Percentiles rank a stretch among this genome's conserved stretches.
Conservation (phyloP, 2,888 invertebrate genomes). For the Digitonthophagus gazella region DNA sequence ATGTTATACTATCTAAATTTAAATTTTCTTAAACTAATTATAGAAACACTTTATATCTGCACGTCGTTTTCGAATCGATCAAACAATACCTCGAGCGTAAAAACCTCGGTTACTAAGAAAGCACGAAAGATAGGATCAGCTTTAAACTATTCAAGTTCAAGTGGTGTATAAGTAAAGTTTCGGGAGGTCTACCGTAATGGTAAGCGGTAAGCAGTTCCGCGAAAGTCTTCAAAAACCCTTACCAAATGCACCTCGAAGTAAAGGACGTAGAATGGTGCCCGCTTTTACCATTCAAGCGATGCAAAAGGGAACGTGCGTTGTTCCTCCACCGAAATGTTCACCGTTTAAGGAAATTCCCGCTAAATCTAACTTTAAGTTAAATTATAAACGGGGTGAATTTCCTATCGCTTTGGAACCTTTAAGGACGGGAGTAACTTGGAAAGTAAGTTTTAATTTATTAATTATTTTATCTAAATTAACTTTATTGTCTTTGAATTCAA, state of each 20-base stretch:
- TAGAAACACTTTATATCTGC: too few species aligned
- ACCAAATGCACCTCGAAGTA: conserved; percentile 49
- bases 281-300: conserved; percentile 84
- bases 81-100: too few species aligned
- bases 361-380: conserved; percentile 65
- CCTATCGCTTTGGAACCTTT: conserved; percentile 73
- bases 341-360: conserved; percentile 58
- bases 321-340: conserved; percentile 63
- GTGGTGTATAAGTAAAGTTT: too few species aligned
- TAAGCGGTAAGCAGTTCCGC: conserved; percentile 59
- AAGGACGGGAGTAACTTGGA: conserved; percentile 70
- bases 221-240: conserved; percentile 56
- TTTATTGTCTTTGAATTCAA: too few species aligned
- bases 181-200: conserved; percentile 42
- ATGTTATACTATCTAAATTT: too few species aligned
- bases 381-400: conserved; percentile 77
- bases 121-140: too few species aligned
- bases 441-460: too few species aligned
- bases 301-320: conserved; percentile 75
- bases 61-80: neutral
- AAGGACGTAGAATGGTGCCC: conserved; percentile 63
- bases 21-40: too few species aligned
- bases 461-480: too few species aligned
- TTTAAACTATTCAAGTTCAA: too few species aligned
- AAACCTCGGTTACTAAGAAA: too few species aligned